Evolutionary conservation across 1,140 invertebrate species (phyloP), one percentile per base, ranked within the genome.

Genomic region (Zaprionus taronus): DNA sequence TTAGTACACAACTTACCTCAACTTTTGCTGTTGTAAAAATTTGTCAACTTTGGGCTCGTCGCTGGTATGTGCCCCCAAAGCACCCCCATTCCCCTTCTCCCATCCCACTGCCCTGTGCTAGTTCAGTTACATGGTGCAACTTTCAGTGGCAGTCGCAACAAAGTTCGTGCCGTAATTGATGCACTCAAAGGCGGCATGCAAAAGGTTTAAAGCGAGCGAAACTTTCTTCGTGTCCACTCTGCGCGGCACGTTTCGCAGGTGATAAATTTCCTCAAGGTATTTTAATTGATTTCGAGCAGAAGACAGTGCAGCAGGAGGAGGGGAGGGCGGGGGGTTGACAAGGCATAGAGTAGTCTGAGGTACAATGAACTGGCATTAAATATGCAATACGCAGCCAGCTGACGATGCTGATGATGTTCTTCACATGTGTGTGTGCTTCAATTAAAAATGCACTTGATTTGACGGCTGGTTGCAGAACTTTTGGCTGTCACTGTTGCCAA

Each of bases 1-100:
- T 87, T 77, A 65, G 81, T 69, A 72, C 85, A 77, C 85, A 90
- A 90, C 70, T 90, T 82, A 90, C 76, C 85, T 80, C 53, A 90
- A 90, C 85, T 90, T 85, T 61, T 77, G 80, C 57, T 69, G 67
- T 62, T 74, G 71, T 62, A 76, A 79, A 77, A 79, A 84, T 90
- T 81, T 84, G 85, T 90, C 83, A 90, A 84, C 85, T 90, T 79
- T 66, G 49, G 58, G 66, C 80, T 34, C 31, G 53, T 62, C 26
- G 56, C 51, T 12, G 24, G 44, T 36, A 47, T 47, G n/a, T 58
- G 15, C n/a, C n/a, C n/a, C n/a, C n/a, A n/a, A n/a, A n/a, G n/a
- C 15, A 28, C 28, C n/a, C 44, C 24, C 15, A 6, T 7, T 20
- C 28, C 26, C 24, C 6, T 20, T 28, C 5, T 17, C 1, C 36